Evolutionary conservation across 1,140 invertebrate species (phyloP), one percentile per base, ranked within the genome.

Genomic region (Diprion similis): DNA sequence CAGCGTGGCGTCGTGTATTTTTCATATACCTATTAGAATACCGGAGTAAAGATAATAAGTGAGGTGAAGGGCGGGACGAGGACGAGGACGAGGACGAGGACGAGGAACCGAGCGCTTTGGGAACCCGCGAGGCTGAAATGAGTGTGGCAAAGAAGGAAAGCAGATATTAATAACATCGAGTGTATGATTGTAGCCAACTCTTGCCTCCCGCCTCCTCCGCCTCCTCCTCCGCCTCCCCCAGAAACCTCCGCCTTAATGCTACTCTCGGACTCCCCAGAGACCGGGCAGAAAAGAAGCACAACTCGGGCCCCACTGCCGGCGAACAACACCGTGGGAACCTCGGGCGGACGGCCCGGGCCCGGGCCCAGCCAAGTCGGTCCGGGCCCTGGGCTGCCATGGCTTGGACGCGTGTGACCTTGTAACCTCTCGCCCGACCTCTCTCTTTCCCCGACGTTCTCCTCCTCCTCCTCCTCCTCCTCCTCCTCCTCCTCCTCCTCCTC

Each of bases 391-490:
- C 9, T 17, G 51, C 6, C n/a, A 59, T 59, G 51, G 81, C 83
- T 83, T 84, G 84, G 84, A 85, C 83, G 83, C 83, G 84, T 84
- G 84, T 86, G 84, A 86, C 84, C 84, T 85, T 86, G 84, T 86
- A 86, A 86, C 83, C 84, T 85, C 83, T 59, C 51, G 80, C 83
- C 81, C 82, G 81, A 83, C 83, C 83, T 83, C 81, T 79, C 82
- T 48, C 48, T 37, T 48, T 65, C 76, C 73, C 70, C 70, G 72
- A 47, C 48, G 75, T 74, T 75, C 66, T 68, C 66, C 66, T 67
- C 19, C 72, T 46, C 68, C n/a, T 65, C 46, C 45, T 48, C 71
- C 66, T 18, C 69, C 24, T 46, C 66, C 47, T 66, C 46, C 51
- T 73, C 17, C 59, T 17, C 71, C 75, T 67, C 46, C 73, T 77